Evolutionary conservation across 2,113 vertebrate species (phyloP).

Genomic region (Chaetura pelagica): DNA sequence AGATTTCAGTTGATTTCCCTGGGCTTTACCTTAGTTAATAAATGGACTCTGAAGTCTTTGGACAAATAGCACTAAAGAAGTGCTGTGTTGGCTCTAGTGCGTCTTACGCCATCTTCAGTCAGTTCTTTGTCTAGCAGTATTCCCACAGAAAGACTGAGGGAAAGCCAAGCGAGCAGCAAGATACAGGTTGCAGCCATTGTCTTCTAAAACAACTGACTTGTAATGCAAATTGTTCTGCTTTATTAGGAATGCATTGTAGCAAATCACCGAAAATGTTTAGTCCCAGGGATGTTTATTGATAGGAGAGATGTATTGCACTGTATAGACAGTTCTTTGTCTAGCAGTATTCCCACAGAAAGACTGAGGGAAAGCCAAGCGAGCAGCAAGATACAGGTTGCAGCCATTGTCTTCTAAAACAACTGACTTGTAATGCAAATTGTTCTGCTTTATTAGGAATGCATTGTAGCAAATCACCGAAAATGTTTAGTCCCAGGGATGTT

Average conservation of each 20-base stretch:
- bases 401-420: constrained; percentile 22
- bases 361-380: not conserved
- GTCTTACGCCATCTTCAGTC: not conserved
- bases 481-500: not conserved
- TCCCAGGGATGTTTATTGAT: not conserved
- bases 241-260: not conserved
- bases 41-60: not conserved
- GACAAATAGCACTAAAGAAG: not conserved
- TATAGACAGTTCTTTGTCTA: constrained; percentile 6
- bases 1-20: constrained; percentile 16
- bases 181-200: constrained; percentile 34
- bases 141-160: not conserved
- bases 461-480: not conserved
- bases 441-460: constrained; percentile 23
- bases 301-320: not conserved
- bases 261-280: not conserved
- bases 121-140: not conserved
- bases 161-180: not conserved
- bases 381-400: constrained; percentile 8
- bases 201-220: constrained; percentile 9
- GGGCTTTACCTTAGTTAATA: not conserved
- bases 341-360: not conserved
- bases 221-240: constrained; percentile 28
- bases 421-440: constrained; percentile 7
- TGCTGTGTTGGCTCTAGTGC: not conserved